Evolutionary conservation across 1,140 invertebrate species (phyloP).

Genomic region (Lethrus apterus): DNA sequence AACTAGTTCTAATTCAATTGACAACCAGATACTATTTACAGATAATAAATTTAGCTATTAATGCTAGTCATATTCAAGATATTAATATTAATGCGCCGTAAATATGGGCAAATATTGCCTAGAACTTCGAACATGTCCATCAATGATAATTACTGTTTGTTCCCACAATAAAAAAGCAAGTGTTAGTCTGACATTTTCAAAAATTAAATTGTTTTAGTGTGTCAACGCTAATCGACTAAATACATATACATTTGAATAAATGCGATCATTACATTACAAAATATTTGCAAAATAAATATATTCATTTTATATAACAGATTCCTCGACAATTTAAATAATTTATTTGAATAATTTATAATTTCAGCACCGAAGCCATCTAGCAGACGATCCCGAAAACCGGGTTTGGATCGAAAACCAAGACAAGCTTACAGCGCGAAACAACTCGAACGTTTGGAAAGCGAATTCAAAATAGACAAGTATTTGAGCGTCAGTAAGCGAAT

Average conservation of each 20-base stretch:
- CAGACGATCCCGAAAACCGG: constrained; percentile 72
- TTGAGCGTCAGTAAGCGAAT: constrained; percentile 90
- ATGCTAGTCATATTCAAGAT: constrained; percentile 7
- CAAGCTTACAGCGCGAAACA: constrained; percentile 94
- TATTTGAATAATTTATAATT: constrained; percentile 29
- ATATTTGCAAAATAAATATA: constrained; percentile 12
- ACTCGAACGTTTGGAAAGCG: constrained; percentile 78
- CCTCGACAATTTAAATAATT: background rate
- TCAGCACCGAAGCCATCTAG: constrained; percentile 69
- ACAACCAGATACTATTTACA: constrained; percentile 9
- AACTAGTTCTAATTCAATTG: constrained; percentile 10
- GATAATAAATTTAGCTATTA: constrained; percentile 14
- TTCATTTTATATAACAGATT: too few species aligned
- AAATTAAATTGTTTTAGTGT: constrained; percentile 11
- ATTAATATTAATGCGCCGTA: constrained; percentile 14
- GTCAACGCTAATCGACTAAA: constrained; percentile 4
- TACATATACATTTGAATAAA: constrained; percentile 6
- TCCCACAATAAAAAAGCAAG: constrained; percentile 7
- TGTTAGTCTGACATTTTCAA: constrained; percentile 11
- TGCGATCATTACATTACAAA: constrained; percentile 11
- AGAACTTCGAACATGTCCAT: constrained; percentile 8
- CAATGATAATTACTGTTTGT: constrained; percentile 13
- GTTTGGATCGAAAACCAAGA: constrained; percentile 84
- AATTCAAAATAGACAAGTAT: constrained; percentile 94
- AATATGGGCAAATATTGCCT: constrained; percentile 9